Evolutionary conservation across 2,113 vertebrate genomes (phyloP).

Genomic region (Coturnix japonica): DNA sequence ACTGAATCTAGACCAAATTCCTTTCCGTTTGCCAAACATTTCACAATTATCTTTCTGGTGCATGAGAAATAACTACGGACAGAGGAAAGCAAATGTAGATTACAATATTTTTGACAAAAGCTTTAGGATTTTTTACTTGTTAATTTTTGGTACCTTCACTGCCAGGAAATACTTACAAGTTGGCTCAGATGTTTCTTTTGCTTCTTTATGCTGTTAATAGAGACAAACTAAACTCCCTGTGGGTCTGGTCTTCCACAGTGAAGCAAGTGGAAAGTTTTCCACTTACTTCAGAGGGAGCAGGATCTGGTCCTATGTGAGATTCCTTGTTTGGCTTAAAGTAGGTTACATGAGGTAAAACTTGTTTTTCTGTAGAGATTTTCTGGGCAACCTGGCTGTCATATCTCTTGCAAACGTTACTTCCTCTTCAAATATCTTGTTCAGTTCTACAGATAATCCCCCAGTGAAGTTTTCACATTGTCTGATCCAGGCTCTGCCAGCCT

Average conservation of each 20-base stretch:
- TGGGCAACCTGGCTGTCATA: not conserved
- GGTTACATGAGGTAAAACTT: conserved; percentile 52
- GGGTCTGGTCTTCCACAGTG: conserved; percentile 11
- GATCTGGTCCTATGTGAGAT: conserved; percentile 32
- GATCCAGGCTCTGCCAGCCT: conserved; percentile 45
- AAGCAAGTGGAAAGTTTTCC: conserved; percentile 54
- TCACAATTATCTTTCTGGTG: conserved; percentile 17
- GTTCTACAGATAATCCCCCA: conserved; percentile 35
- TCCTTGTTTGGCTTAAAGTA: conserved; percentile 17
- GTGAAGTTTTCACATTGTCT: conserved; percentile 59
- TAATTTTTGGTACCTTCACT: conserved; percentile 40
- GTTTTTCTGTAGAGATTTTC: conserved; percentile 16
- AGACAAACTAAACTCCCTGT: conserved; percentile 33
- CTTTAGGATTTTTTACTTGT: not conserved
- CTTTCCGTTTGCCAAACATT: conserved; percentile 40
- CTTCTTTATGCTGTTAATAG: conserved; percentile 59
- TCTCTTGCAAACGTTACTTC: conserved; percentile 35
- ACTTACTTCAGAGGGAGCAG: conserved; percentile 34
- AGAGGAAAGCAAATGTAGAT: conserved; percentile 2
- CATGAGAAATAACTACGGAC: not conserved
- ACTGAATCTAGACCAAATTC: conserved; percentile 27
- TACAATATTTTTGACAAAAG: conserved; percentile 7
- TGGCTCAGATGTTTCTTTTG: conserved; percentile 43
- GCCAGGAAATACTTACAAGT: conserved; percentile 56
- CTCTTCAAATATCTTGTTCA: conserved; percentile 37